These are phyloP conservation scores for Drosophila leontia DNA, from an alignment of 1,140 invertebrate genomes.

Conservation along the genomic window DNA sequence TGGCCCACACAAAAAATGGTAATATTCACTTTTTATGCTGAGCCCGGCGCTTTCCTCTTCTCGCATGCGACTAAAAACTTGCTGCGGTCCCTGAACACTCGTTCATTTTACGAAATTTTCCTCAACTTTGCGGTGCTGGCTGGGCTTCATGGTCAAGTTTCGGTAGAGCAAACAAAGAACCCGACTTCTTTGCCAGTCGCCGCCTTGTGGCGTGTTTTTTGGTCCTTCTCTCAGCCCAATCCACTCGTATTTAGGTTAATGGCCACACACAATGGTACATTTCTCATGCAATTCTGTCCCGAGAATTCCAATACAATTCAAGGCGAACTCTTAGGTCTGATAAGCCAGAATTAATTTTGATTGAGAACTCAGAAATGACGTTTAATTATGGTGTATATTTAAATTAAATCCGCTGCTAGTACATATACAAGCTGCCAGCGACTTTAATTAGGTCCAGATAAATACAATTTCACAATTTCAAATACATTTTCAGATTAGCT, in stretches of 20 bases:
- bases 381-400: background rate
- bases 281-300: background rate
- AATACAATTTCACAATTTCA: constrained; percentile 43
- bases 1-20: constrained; percentile 64
- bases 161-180: constrained; percentile 42
- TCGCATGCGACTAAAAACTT: constrained; percentile 64
- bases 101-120: constrained; percentile 24
- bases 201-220: constrained; percentile 31
- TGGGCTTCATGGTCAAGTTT: constrained; percentile 53
- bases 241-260: constrained; percentile 39
- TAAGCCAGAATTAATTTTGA: constrained; percentile 13
- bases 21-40: constrained; percentile 82
- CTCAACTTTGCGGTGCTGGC: constrained; percentile 57
- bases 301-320: constrained; percentile 8
- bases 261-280: constrained; percentile 21
- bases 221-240: background rate
- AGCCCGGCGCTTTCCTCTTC: constrained; percentile 49
- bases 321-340: constrained; percentile 4
- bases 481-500: constrained; percentile 18
- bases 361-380: background rate
- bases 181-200: constrained; percentile 31
- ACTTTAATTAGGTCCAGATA: constrained; percentile 65
- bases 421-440: constrained; percentile 7
- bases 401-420: constrained; percentile 13
- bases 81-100: constrained; percentile 53